A percentile compares a stretch with the other conserved stretches of the same genome.
phyloP scores from a whole-genome alignment of 2,888 invertebrate genomes.

The Graphium colonna region DNA sequence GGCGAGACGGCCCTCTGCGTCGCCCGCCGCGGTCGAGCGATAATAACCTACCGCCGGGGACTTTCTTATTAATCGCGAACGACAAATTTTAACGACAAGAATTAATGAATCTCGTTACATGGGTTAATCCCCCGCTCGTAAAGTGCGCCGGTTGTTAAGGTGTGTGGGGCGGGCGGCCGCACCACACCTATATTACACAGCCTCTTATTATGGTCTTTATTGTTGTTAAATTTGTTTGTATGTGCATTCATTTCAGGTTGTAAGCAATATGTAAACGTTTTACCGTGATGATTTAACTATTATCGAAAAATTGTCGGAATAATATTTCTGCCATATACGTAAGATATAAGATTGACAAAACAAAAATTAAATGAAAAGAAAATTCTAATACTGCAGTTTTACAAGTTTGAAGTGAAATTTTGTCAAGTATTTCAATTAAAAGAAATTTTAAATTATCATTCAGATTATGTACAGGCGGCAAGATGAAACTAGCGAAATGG shows the following conservation, averaged over 20 bases:
- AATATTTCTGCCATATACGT: too few relatives aligned
- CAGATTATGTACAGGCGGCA: constrained; percentile 32
- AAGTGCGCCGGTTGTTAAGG: constrained; percentile 74
- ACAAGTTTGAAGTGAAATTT: not conserved
- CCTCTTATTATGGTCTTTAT: constrained; percentile 1
- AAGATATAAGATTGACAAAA: too few relatives aligned
- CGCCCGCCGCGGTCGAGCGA: constrained; percentile 68
- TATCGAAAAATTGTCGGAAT: too few relatives aligned
- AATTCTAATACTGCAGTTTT: not conserved
- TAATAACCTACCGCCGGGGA: constrained; percentile 74
- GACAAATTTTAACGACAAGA: constrained; percentile 82
- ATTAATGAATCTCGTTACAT: constrained; percentile 81
- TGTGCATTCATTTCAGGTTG: not conserved
- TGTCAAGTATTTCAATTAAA: constrained; percentile 10
- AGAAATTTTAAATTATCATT: constrained; percentile 22
- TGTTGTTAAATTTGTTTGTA: not conserved
- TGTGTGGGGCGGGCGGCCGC: constrained; percentile 49
- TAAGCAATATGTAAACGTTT: too few relatives aligned
- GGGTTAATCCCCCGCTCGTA: constrained; percentile 80
- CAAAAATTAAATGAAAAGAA: not conserved
- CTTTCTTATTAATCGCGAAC: constrained; percentile 81
- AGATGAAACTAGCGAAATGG: constrained; percentile 61
- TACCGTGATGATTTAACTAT: too few relatives aligned
- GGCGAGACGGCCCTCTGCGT: constrained; percentile 52
- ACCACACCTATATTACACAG: constrained; percentile 18